phyloP scores from a whole-genome alignment of 2,888 invertebrate species.

The Paralinhomoeus sp. region DNA sequence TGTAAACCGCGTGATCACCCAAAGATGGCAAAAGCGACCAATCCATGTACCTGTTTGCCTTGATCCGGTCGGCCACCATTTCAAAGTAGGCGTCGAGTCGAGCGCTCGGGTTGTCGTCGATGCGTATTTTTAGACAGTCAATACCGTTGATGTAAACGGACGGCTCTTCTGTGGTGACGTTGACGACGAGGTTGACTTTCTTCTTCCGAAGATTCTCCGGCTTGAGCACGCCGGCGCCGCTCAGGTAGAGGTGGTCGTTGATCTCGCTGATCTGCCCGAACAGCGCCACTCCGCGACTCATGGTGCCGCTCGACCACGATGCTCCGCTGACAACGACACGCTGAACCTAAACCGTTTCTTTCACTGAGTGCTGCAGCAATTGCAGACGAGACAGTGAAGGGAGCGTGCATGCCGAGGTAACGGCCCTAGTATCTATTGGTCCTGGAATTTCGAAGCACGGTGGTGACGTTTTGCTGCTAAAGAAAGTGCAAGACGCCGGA shows the following conservation, averaged over 20 bases:
- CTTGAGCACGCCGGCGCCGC: conserved; percentile 51
- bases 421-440: too few relatives aligned
- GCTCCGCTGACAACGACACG: too few relatives aligned
- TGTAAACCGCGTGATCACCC: too few relatives aligned
- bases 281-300: conserved; percentile 9
- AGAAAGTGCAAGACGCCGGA: too few relatives aligned
- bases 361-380: too few relatives aligned
- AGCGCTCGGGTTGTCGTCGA: conserved; percentile 48
- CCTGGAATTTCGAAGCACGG: too few relatives aligned
- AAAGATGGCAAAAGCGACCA: too few relatives aligned
- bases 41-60: conserved; percentile 6
- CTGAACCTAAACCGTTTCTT: too few relatives aligned
- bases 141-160: conserved; percentile 28
- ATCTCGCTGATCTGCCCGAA: conserved; percentile 38
- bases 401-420: too few relatives aligned
- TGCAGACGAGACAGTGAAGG: too few relatives aligned
- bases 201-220: conserved; percentile 44
- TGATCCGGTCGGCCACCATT: conserved; percentile 24
- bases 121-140: conserved; percentile 45
- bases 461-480: too few relatives aligned
- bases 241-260: conserved; percentile 47
- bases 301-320: too few relatives aligned
- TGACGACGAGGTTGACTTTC: conserved; percentile 49
- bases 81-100: conserved; percentile 53
- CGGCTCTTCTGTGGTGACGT: conserved; percentile 59